Evolutionary conservation across 2,113 vertebrate species (phyloP).

Genomic region (Thunnus maccoyii): DNA sequence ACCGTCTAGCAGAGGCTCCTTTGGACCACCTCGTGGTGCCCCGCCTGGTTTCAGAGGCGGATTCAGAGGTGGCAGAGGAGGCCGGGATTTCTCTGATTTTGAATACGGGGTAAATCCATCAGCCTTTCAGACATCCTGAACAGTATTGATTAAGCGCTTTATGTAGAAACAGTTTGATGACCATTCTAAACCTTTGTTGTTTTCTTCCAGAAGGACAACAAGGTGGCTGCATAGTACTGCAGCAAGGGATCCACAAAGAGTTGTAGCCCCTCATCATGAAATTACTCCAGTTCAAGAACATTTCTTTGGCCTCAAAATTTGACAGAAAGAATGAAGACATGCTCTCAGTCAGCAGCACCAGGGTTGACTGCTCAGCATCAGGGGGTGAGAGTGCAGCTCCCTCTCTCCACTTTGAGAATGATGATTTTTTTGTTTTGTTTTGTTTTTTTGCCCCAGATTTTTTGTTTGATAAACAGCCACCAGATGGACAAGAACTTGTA

Average conservation of each 20-base stretch:
- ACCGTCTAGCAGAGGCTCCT: slow-evolving; percentile 86
- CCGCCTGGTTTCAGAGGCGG: slow-evolving; percentile 90
- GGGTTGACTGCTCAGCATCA: slow-evolving; percentile 86
- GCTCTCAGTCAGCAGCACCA: slow-evolving; percentile 93
- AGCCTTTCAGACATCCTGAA: too few relatives aligned
- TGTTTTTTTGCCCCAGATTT: slow-evolving; percentile 54
- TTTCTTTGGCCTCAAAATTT: slow-evolving; percentile 85
- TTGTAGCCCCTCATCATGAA: slow-evolving; percentile 85
- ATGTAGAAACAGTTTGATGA: background rate
- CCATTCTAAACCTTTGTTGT: background rate
- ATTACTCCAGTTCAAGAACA: slow-evolving; percentile 66
- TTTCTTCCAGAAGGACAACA: slow-evolving; percentile 95
- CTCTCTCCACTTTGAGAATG: slow-evolving; percentile 63
- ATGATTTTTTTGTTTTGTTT: slow-evolving; percentile 6
- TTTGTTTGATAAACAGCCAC: slow-evolving; percentile 81
- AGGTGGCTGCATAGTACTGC: slow-evolving; percentile 93
- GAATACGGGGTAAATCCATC: slow-evolving; percentile 92
- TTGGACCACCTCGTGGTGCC: slow-evolving; percentile 87
- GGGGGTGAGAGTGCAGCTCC: slow-evolving; percentile 84
- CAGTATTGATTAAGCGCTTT: background rate
- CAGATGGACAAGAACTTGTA: slow-evolving; percentile 87
- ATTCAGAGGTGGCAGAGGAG: slow-evolving; percentile 92
- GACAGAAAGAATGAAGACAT: slow-evolving; percentile 88
- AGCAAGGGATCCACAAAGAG: slow-evolving; percentile 78
- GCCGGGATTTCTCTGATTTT: slow-evolving; percentile 94